Conservation (phyloP, 2,888 invertebrate genomes). For the Spilosoma lubricipeda region DNA sequence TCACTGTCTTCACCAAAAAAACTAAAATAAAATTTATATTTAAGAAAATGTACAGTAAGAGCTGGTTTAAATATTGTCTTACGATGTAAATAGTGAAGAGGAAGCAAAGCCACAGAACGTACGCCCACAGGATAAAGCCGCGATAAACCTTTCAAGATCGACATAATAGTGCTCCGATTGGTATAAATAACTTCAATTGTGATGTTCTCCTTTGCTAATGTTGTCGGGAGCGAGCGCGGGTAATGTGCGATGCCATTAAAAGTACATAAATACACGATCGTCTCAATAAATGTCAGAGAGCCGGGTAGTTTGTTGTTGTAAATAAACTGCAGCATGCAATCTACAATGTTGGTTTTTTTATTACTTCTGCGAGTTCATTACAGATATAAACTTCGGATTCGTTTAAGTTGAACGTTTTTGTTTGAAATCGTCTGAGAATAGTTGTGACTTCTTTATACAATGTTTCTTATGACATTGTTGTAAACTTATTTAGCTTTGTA, state of each 20-base stretch:
- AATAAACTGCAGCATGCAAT: conserved; percentile 53
- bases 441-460: conserved; percentile 21
- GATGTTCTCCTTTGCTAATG: conserved; percentile 71
- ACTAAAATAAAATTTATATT: not conserved
- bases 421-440: conserved; percentile 33
- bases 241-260: conserved; percentile 84
- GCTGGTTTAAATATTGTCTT: not conserved
- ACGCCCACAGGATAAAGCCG: conserved; percentile 20
- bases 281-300: conserved; percentile 71
- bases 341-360: conserved; percentile 53
- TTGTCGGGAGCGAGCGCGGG: conserved; percentile 56
- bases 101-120: not conserved
- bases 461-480: conserved; percentile 13
- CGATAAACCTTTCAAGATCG: conserved; percentile 49
- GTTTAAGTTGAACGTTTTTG: conserved; percentile 40
- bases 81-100: not conserved
- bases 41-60: not conserved
- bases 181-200: conserved; percentile 76
- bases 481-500: not conserved
- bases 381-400: conserved; percentile 47
- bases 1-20: too few relatives aligned
- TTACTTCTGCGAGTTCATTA: conserved; percentile 45
- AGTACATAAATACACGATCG: conserved; percentile 82
- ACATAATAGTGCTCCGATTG: conserved; percentile 48
- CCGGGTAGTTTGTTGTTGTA: conserved; percentile 59